Evolutionary conservation across 2,113 vertebrate genomes (phyloP), one percentile per base, ranked within the genome.

Genomic region (Blennius ocellaris): DNA sequence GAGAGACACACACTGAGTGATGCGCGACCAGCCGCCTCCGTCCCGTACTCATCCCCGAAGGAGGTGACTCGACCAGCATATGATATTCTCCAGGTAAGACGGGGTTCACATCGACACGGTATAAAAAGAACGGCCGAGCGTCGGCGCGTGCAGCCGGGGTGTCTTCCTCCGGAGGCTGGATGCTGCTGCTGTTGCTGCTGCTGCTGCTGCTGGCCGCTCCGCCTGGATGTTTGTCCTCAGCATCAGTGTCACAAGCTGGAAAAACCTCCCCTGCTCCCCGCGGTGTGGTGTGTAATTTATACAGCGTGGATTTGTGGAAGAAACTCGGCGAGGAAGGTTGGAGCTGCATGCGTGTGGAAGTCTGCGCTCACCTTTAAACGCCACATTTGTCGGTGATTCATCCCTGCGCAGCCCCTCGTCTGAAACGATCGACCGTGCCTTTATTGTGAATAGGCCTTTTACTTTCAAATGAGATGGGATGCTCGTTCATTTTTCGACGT

Each of bases 21-120:
- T 89, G 87, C 76, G 30, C 76, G 63, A 74, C 68, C 77, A 60
- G 83, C 45, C 69, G 53, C 51, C 77, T n/a, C 52, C 85, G 57
- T 43, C 69, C 43, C 75, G 41, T 47, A 1, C 55, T 2, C 3
- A 58, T 43, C 59, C 21, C 11, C 37, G 12, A 47, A 60, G 72
- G 75, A 89, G 79, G 69, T 76, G 84, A 87, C 78, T 85, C 6
- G 50, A 59, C 49, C 81, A 21, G 54, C 77, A 30, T 67, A 81
- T 76, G 74, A 67, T 21, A 71, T 76, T 69, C 37, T 51, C 54
- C 81, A 85, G 90, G 90, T 92, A 81, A 72, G 83, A 48, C 45
- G 21, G 21, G 21, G 21, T 30, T 30, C 21, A 30, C 4, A 30
- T 30, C 21, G 21, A 30, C 21, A 30, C 21, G 21, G 21, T 30